Evolutionary conservation across 1,140 invertebrate species (phyloP), one percentile per base, ranked within the genome.

Genomic region (Dinothrombium tinctorium): DNA sequence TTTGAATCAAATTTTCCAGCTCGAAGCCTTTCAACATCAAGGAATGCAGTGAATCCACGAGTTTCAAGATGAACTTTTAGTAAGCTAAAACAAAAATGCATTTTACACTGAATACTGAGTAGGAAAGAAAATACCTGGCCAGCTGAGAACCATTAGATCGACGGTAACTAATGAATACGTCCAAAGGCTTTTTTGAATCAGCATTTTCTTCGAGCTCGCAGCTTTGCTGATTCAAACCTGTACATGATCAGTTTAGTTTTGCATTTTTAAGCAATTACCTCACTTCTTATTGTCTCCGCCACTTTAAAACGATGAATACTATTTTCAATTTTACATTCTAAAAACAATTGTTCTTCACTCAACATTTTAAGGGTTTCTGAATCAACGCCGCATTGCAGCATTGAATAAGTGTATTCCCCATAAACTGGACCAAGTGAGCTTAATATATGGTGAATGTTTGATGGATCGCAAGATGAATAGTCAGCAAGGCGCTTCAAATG

Each of bases 1-100:
- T 90, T 92, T 53, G 94, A 94, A 58, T 98, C 90, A 60, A 99
- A 98, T 61, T 98, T 98, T 17, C 90, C 90, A 20, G 89, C 89
- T 59, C 92, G 82, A 29, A 94, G 59, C 49, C 82, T 66, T 54
- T 92, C 86, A 26, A 94, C 84, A 53, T 94, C 86, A 44, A 94
- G 89, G 57, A 94, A 94, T 2, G 92, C 84, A 11, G 76, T 74
- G 56, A 89, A 89, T 2, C 87, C 86, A 53, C 86, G 63, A 25
- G 98, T 59, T 59, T 95, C 83, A 20, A 99, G 67, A 56, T 96
- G 89, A 9, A 98, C 92, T 51, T 72, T 72, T 20, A 71, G 57
- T 31, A 71, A 59, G 53, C 65, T 67, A 38, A 31, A 26, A 25
- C 7, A 14, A 39, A 42, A 7, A 15, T 11, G 5, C 9, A 17